Evolutionary conservation across 30 jellyfish, hydroid and myxozoan genomes (phyloP), one percentile per base, ranked within the genome.

Genomic region (Mastigias papua): DNA sequence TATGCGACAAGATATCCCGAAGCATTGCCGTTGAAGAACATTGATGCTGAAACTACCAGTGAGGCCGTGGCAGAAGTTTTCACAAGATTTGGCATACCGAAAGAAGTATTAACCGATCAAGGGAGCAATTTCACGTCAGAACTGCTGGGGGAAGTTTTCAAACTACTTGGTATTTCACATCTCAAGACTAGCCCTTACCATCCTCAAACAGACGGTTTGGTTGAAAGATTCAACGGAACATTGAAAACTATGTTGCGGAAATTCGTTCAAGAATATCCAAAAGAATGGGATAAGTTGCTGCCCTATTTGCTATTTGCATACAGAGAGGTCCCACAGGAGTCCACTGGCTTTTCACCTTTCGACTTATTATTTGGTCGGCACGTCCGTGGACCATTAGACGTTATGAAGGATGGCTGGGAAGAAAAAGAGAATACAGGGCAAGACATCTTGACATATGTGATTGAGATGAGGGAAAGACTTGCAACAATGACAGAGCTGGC

Each of bases 291-390:
- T 35, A 74, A 26, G 25, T 22, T 22, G 28, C 7, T 82, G 20
- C 54, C 72, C 50, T 34, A 82, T 6, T 25, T 48, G 63, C 60
- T 82, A 15, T 34, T 82, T 33, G 92, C 92, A 65, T 82, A 68
- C 58, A 6, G 87, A 19, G 89, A 65, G 23, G 76, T 66, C 37
- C 74, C 87, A 23, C 88, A 69, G 32, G 92, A 25, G 23, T 17
- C 58, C 15, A 82, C 92, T 21, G 86, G 92, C 9, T 68, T 82
- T 46, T 46, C 92, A 25, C 92, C 92, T 0, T 82, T 82, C 60
- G 92, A 82, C 63, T 42, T 82, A 49, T 49, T 82, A 42, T 82
- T 66, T 42, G 87, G 86, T 10, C 63, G 92, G 25, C 29, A 73
- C 10, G 91, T 80, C 16, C 27, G 83, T 30, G 91, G 84, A 30